phyloP scores from a whole-genome alignment of 2,797 vertebrate species.

The Lagothrix lagotricha region DNA sequence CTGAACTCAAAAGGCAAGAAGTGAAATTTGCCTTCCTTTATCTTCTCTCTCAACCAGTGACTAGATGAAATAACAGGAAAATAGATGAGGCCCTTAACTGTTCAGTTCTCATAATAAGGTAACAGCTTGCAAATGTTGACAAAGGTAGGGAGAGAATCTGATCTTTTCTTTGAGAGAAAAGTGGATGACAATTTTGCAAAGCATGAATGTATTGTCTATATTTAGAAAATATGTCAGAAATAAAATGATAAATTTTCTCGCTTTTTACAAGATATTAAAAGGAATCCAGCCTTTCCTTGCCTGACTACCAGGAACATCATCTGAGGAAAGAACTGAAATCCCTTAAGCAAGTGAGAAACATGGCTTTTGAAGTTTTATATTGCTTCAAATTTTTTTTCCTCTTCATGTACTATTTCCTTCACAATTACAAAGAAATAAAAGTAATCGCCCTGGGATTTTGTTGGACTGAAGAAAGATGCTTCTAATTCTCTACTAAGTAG shows the following conservation, averaged over 20 bases:
- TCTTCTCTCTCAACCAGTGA: not conserved
- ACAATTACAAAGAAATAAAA: conserved; percentile 26
- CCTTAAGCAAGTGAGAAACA: not conserved
- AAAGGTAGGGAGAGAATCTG: not conserved
- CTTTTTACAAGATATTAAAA: not conserved
- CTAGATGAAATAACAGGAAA: not conserved
- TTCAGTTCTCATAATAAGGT: not conserved
- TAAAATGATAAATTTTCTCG: not conserved
- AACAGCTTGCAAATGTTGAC: not conserved
- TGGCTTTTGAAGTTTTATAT: not conserved
- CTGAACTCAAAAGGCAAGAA: not conserved
- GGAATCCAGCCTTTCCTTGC: not conserved
- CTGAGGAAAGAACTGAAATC: not conserved
- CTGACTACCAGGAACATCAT: not conserved
- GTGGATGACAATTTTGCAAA: not conserved
- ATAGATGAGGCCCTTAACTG: not conserved
- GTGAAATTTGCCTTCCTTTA: not conserved
- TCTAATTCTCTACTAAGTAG: conserved; percentile 13
- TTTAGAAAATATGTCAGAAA: not conserved
- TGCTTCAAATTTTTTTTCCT: not conserved
- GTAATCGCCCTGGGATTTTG: not conserved
- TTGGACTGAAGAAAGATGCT: not conserved
- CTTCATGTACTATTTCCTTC: not conserved
- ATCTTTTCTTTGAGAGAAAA: not conserved
- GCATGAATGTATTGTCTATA: not conserved